phyloP scores from a whole-genome alignment of 2,888 invertebrate genomes.

The Peribatodes rhomboidaria region DNA sequence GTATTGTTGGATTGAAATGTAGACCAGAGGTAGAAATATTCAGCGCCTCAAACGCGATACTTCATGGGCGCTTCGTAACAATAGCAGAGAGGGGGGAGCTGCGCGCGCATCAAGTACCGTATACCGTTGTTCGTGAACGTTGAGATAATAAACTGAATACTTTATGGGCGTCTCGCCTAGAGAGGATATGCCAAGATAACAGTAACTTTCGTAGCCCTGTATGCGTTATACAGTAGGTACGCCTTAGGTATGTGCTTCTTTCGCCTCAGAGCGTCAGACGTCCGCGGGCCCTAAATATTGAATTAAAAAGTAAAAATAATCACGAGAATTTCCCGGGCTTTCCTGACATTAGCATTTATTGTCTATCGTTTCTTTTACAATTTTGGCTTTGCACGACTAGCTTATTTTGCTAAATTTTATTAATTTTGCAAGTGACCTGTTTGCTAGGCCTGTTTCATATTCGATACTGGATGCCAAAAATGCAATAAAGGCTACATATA shows the following conservation, averaged over 20 bases:
- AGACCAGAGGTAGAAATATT: slow-evolving; percentile 82
- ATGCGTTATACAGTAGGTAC: slow-evolving; percentile 74
- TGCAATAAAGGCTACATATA: too few relatives aligned
- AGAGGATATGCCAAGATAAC: slow-evolving; percentile 88
- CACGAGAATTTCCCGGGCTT: slow-evolving; percentile 3
- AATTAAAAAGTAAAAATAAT: slow-evolving; percentile 51
- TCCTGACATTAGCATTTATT: background rate
- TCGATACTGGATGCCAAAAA: too few relatives aligned
- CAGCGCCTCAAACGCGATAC: slow-evolving; percentile 68
- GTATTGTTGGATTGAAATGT: slow-evolving; percentile 65
- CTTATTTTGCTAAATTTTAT: background rate
- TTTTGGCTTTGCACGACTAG: background rate
- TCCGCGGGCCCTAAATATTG: slow-evolving; percentile 67
- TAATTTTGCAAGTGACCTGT: too few relatives aligned
- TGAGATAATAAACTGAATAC: slow-evolving; percentile 77
- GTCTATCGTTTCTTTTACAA: background rate
- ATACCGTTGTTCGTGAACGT: slow-evolving; percentile 66
- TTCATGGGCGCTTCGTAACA: slow-evolving; percentile 84
- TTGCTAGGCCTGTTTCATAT: too few relatives aligned
- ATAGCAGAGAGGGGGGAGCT: slow-evolving; percentile 85
- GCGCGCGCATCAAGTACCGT: slow-evolving; percentile 78
- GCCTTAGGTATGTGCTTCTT: slow-evolving; percentile 69
- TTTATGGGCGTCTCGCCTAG: slow-evolving; percentile 84
- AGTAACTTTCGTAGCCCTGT: slow-evolving; percentile 86
- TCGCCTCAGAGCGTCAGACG: slow-evolving; percentile 68